A percentile compares a stretch with the other conserved stretches of the same genome.
Conservation (phyloP, 2,888 invertebrate species). For the Fragum sueziense region DNA sequence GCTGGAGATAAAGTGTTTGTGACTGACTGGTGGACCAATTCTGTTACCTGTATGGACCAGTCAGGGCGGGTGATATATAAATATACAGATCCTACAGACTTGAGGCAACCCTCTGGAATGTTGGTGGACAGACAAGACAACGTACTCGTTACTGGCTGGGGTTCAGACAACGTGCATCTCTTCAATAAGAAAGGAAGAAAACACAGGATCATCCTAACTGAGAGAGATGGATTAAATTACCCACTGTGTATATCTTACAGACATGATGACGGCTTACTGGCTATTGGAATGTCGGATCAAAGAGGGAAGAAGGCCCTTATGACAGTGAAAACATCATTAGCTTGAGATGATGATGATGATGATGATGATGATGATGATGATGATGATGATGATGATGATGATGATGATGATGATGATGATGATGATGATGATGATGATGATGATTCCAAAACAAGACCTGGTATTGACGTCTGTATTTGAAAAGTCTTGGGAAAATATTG, state of each 20-base stretch:
- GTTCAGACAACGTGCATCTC: not conserved
- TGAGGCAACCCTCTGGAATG: not conserved
- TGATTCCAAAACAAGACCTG: no score
- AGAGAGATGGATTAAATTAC: not conserved
- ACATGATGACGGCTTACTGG: not conserved
- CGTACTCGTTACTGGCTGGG: not conserved
- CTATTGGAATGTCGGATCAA: not conserved
- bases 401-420: no score
- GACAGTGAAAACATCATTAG: no score
- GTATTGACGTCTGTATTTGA: no score
- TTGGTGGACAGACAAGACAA: not conserved
- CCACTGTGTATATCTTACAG: not conserved
- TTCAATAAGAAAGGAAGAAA: not conserved
- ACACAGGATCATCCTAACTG: not conserved
- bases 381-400: no score
- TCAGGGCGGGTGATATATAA: not conserved
- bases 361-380: no score
- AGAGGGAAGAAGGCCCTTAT: no score
- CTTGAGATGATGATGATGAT: no score
- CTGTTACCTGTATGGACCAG: not conserved
- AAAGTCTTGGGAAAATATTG: no score
- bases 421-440: no score
- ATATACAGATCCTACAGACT: no score
- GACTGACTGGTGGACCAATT: not conserved
- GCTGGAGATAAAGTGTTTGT: not conserved